These are phyloP conservation scores for Siniperca chuatsi DNA, from an alignment of 2,113 vertebrate species.

Conservation along the genomic window DNA sequence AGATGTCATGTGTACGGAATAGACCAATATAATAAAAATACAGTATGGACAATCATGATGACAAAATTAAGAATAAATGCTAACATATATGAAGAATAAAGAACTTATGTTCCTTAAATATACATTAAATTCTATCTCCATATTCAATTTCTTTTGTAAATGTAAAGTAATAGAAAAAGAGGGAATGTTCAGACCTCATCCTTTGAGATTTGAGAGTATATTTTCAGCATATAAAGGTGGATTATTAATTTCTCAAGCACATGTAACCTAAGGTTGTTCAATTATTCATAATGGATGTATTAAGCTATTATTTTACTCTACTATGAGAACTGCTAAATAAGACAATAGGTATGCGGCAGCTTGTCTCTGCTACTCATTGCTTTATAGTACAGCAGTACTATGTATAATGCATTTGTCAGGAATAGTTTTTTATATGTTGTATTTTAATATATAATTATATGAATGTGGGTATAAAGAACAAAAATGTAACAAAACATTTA, in stretches of 20 bases:
- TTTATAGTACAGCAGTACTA: background rate
- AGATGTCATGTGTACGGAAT: no score
- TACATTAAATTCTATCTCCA: background rate
- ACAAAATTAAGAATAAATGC: no score
- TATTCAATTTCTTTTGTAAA: background rate
- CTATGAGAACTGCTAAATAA: background rate
- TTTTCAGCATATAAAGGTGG: background rate
- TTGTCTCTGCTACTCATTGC: background rate
- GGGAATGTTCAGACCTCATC: background rate
- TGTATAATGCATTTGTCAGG: background rate
- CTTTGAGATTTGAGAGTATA: background rate
- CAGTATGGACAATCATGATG: no score
- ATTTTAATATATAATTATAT: background rate
- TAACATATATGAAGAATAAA: no score
- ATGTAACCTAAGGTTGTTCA: constrained; percentile 6
- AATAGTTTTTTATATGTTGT: background rate
- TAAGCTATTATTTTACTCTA: constrained; percentile 25
- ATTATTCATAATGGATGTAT: constrained; percentile 35
- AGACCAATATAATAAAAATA: no score
- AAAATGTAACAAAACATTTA: background rate
- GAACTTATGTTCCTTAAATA: background rate
- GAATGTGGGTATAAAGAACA: background rate
- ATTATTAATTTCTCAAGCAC: constrained; percentile 6
- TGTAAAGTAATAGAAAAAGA: background rate
- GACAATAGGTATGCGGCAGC: constrained; percentile 1